These are phyloP conservation scores for Acanthosepion pharaonis DNA, from an alignment of 2,888 invertebrate species.

Conservation along the genomic window DNA sequence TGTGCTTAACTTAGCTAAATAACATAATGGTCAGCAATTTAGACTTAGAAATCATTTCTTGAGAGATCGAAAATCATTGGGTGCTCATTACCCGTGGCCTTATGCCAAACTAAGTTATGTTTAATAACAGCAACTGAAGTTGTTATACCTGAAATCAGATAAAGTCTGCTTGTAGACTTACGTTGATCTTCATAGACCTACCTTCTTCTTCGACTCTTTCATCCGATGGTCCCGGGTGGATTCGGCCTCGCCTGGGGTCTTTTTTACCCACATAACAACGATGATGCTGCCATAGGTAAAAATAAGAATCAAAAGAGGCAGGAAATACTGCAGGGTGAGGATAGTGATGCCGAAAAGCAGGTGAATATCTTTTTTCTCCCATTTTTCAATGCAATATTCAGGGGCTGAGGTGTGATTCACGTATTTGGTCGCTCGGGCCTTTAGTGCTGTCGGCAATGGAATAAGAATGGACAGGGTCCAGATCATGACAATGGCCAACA, in stretches of 20 bases:
- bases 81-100: too few species aligned
- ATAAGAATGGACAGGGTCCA: constrained; percentile 86
- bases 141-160: too few species aligned
- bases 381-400: constrained; percentile 61
- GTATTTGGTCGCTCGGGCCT: constrained; percentile 77
- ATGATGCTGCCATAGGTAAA: constrained; percentile 91
- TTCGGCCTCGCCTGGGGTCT: constrained; percentile 91
- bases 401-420: constrained; percentile 58
- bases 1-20: too few species aligned
- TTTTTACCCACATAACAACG: constrained; percentile 89
- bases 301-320: constrained; percentile 87
- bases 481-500: constrained; percentile 81
- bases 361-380: constrained; percentile 57
- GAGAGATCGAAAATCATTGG: too few species aligned
- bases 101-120: too few species aligned
- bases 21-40: too few species aligned
- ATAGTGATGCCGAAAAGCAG: constrained; percentile 84
- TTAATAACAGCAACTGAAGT: too few species aligned
- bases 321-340: constrained; percentile 87
- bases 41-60: too few species aligned
- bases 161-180: too few species aligned
- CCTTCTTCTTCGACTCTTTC: constrained; percentile 91
- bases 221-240: constrained; percentile 86
- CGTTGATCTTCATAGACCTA: constrained; percentile 73
- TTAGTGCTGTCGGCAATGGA: constrained; percentile 86